Evolutionary conservation across 2,888 invertebrate genomes (phyloP).

Genomic region (Hipparchia sbordonii): DNA sequence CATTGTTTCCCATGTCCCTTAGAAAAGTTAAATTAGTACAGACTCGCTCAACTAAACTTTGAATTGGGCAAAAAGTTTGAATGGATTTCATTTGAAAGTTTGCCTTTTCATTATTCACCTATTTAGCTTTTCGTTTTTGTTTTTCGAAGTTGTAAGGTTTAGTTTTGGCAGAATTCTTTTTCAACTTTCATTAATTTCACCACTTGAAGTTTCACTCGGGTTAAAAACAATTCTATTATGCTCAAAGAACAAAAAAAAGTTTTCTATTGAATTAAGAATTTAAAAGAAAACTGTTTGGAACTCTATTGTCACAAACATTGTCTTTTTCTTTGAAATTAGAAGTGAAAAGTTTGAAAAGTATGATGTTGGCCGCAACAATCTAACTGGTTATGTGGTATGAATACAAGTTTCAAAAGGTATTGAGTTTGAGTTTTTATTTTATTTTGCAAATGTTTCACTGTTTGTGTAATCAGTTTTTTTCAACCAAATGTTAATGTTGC

Average conservation of each 20-base stretch:
- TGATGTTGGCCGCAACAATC: not conserved
- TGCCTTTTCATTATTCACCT: conserved; percentile 65
- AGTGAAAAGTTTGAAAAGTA: conserved; percentile 9
- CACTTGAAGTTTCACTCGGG: conserved; percentile 42
- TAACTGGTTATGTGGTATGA: not conserved
- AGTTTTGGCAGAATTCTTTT: conserved; percentile 56
- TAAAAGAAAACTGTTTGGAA: conserved; percentile 27
- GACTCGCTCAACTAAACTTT: conserved; percentile 55
- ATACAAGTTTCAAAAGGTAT: not conserved
- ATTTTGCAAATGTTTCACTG: not conserved
- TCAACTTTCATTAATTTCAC: conserved; percentile 57
- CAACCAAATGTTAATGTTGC: no score
- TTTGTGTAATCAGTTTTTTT: not conserved
- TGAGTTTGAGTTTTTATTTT: not conserved
- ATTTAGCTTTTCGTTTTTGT: conserved; percentile 63
- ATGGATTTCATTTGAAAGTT: conserved; percentile 70
- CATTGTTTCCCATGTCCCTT: conserved; percentile 44
- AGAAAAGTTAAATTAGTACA: conserved; percentile 60
- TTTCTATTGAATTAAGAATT: conserved; percentile 32
- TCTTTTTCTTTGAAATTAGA: conserved; percentile 2
- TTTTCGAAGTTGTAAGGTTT: conserved; percentile 52
- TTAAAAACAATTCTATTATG: conserved; percentile 41
- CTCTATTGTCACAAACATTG: conserved; percentile 27
- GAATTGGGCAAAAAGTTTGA: conserved; percentile 63
- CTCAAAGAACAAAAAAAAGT: conserved; percentile 37